A percentile compares a stretch with the other conserved stretches of the same genome.
Conservation (phyloP, 2,113 vertebrate genomes). For the Cairina moschata region DNA sequence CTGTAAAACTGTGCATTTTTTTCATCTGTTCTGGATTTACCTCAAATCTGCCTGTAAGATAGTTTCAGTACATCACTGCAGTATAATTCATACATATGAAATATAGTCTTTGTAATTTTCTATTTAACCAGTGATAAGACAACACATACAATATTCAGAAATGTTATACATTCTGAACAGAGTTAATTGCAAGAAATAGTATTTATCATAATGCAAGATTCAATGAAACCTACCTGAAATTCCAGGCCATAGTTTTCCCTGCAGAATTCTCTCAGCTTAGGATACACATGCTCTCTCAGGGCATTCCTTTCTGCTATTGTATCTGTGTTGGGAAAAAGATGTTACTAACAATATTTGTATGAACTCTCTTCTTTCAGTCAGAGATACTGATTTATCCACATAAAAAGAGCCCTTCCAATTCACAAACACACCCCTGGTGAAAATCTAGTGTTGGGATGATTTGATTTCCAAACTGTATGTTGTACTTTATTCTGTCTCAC, state of each 20-base stretch:
- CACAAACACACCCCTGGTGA: not conserved
- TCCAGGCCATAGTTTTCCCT: slow-evolving; percentile 98
- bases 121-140: not conserved
- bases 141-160: not conserved
- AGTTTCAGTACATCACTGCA: not conserved
- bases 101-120: not conserved
- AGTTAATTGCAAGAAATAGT: not conserved
- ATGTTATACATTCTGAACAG: not conserved
- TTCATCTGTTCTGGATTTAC: not conserved
- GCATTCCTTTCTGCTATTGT: slow-evolving; percentile 95
- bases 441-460: not conserved
- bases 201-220: not conserved
- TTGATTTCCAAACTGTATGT: not conserved
- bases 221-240: slow-evolving; percentile 88
- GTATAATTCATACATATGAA: not conserved
- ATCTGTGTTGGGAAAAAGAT: slow-evolving; percentile 79
- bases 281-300: slow-evolving; percentile 94
- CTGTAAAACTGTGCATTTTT: not conserved
- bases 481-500: not conserved
- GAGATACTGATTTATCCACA: not conserved
- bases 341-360: not conserved
- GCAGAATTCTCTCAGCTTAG: slow-evolving; percentile 98
- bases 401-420: not conserved
- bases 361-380: not conserved
- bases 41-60: not conserved